A percentile compares a stretch with the other conserved stretches of the same genome.
These are phyloP conservation scores for Chloropsis hardwickii DNA, from an alignment of 2,113 vertebrate genomes.

Conservation along the genomic window DNA sequence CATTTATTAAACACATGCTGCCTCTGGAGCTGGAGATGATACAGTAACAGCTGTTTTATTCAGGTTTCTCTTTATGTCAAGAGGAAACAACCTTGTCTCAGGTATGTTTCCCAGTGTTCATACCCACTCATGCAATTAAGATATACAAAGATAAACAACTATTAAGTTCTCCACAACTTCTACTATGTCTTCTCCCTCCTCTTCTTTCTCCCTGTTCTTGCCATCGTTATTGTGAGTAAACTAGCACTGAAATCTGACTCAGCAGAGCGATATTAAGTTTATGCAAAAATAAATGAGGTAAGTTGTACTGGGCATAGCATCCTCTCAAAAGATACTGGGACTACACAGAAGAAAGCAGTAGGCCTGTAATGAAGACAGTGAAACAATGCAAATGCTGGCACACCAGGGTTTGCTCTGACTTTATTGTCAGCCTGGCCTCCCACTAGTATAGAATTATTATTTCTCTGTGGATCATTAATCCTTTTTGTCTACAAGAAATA, in stretches of 20 bases:
- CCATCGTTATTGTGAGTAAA: not conserved
- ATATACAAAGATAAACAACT: not conserved
- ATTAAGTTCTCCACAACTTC: not conserved
- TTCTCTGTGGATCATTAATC: not conserved
- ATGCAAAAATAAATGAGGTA: not conserved
- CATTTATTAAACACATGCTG: conserved; percentile 55
- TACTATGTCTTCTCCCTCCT: not conserved
- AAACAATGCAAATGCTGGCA: not conserved
- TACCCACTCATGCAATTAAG: not conserved
- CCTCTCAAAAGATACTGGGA: not conserved
- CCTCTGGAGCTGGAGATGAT: conserved; percentile 43
- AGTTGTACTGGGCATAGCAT: not conserved
- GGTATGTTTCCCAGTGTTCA: not conserved
- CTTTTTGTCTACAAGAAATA: not conserved
- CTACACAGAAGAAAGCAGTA: not conserved
- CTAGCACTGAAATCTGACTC: not conserved
- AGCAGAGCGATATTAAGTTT: not conserved
- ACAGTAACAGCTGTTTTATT: conserved; percentile 22
- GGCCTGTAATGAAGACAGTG: not conserved
- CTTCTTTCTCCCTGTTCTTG: not conserved
- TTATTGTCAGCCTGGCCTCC: not conserved
- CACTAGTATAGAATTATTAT: not conserved
- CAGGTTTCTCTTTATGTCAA: not conserved
- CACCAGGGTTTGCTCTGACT: not conserved
- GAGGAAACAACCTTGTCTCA: not conserved